Conservation (phyloP, 1,140 invertebrate genomes). For the Neodiprion pinetum region DNA sequence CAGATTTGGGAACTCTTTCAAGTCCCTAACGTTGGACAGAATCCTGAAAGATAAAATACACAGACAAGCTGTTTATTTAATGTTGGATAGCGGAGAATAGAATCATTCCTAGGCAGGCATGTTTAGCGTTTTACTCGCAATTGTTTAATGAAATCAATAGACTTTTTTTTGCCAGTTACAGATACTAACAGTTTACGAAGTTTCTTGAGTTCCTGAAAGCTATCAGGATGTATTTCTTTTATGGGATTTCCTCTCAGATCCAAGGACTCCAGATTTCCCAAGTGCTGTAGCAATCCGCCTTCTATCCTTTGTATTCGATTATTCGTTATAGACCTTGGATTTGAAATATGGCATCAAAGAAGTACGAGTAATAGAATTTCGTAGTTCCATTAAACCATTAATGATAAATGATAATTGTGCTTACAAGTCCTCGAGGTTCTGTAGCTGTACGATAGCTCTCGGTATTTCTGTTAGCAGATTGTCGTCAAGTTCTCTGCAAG, state of each 20-base stretch:
- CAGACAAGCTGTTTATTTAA: background rate
- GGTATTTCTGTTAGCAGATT: slow-evolving; percentile 74
- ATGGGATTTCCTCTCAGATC: slow-evolving; percentile 78
- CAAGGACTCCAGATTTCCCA: slow-evolving; percentile 66
- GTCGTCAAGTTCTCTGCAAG: slow-evolving; percentile 75
- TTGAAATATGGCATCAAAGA: slow-evolving; percentile 9
- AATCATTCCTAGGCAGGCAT: background rate
- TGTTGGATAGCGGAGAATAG: slow-evolving; percentile 16
- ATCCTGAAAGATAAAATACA: slow-evolving; percentile 67
- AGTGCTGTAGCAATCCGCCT: slow-evolving; percentile 66
- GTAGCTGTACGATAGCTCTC: slow-evolving; percentile 68
- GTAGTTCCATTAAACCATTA: too few relatives aligned
- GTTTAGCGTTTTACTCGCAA: background rate
- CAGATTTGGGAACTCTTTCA: slow-evolving; percentile 82
- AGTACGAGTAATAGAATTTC: background rate
- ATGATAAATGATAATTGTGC: slow-evolving; percentile 44
- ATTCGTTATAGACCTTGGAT: slow-evolving; percentile 71
- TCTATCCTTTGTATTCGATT: slow-evolving; percentile 72
- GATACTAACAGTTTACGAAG: slow-evolving; percentile 76
- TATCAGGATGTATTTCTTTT: slow-evolving; percentile 67
- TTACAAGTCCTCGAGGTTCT: slow-evolving; percentile 76
- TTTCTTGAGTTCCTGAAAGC: slow-evolving; percentile 71
- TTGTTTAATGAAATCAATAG: slow-evolving; percentile 11
- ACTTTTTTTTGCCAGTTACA: slow-evolving; percentile 11
- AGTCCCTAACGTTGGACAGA: slow-evolving; percentile 81